Base-by-base conservation (phyloP, 2,797 vertebrate species). In the Poeciliopsis gracilis region DNA sequence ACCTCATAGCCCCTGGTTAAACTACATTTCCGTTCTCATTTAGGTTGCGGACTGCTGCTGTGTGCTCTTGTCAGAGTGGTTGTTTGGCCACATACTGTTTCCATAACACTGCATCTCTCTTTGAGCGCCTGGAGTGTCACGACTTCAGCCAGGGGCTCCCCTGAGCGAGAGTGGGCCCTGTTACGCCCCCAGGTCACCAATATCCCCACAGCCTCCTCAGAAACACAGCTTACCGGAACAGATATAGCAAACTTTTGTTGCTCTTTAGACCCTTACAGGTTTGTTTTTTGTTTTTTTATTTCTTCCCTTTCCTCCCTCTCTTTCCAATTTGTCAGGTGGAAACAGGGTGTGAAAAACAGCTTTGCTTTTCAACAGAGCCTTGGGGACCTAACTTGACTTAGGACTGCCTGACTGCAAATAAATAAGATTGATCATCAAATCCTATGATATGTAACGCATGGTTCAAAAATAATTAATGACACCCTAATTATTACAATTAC, bases 341-440 rank as follows among this genome's bases (percentile, higher is more conserved):
- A 92, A 91, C 80, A 83, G 87, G 86, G 81, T 86, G 84, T 93
- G 84, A 93, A 84, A 85, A 88, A 89, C 89, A 75, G 38, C 51
- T 74, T 82, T 81, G 74, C 86, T 87, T 90, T 86, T 57, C 84
- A 74, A 70, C 28, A 36, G 81, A 79, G 88, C 88, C 84, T 75
- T 55, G 0, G 81, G 77, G 83, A 75, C 82, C 82, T 51, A 80
- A 75, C 77, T 23, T 75, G 82, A 84, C 85, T 91, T 86, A 89
- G 78, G 2, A 72, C 57, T 36, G 66, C 46, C 30, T 86, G 79
- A 84, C 78, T 82, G 82, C 85, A 76, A 63, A 85, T 86, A 89
- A 86, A 88, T 76, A 85, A 84, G 75, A 79, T 6, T 46, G 80
- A 90, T 91, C 75, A 45, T 76, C 70, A 30, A 76, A n/a, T 72